phyloP scores from a whole-genome alignment of 1,140 invertebrate genomes.

The Plodia interpunctella region DNA sequence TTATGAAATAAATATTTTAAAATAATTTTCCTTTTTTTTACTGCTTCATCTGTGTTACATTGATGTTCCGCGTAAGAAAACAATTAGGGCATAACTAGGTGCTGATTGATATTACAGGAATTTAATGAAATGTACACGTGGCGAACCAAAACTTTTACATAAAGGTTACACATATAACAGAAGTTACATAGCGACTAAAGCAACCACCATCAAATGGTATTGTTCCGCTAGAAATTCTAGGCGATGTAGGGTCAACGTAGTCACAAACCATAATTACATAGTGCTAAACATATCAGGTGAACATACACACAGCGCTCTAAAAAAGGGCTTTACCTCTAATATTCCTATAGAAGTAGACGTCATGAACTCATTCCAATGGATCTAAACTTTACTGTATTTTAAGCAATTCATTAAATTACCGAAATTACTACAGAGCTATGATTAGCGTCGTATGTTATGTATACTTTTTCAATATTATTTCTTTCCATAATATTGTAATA shows the following conservation, averaged over 20 bases:
- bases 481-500: too few species aligned
- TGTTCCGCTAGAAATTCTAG: constrained; percentile 37
- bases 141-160: constrained; percentile 26
- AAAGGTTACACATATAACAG: constrained; percentile 25
- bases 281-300: constrained; percentile 14
- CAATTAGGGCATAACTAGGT: background rate
- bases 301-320: constrained; percentile 26
- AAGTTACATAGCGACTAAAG: constrained; percentile 28
- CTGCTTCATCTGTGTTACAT: too few species aligned
- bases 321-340: background rate
- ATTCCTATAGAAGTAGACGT: too few species aligned
- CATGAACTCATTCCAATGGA: too few species aligned
- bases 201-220: constrained; percentile 33
- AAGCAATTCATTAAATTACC: too few species aligned
- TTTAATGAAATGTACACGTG: constrained; percentile 17
- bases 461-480: too few species aligned
- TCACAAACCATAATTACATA: constrained; percentile 24
- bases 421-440: too few species aligned
- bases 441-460: too few species aligned
- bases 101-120: constrained; percentile 11
- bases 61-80: too few species aligned
- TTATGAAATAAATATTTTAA: too few species aligned
- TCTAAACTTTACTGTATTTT: too few species aligned
- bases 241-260: constrained; percentile 28
- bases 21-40: too few species aligned